Base-by-base conservation (phyloP, 92 coral and sea anemone genomes). In the Palythoa caribaeorum region DNA sequence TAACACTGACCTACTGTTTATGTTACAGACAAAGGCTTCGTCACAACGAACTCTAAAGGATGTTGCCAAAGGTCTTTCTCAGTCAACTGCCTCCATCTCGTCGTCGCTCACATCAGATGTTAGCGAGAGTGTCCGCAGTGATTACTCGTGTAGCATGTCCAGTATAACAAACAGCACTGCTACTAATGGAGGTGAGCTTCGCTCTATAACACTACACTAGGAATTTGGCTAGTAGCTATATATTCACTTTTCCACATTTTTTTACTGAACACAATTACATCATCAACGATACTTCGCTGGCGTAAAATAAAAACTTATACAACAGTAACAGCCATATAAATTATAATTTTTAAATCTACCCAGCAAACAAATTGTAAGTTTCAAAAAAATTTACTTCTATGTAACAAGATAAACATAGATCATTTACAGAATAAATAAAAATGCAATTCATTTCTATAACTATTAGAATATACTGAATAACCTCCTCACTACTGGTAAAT, bases 31-130 rank as follows among this genome's bases (percentile, higher is more conserved):
- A 11, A 90, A 80, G 74, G 87, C 92, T 48, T 89, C 94, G 2
- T 87, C 92, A n/a, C 94, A 92, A 9, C 93, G 96, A 68, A 91
- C 96, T 0, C 87, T 95, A 44, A 87, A 93, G 77, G 99, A 97
- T 88, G 94, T 97, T 68, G 99, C 98, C 37, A 90, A 91, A 53
- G 98, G 92, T 28, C 89, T 97, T 38, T 92, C 97, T 3, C 93
- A 89, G 80, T 97, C 99, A 35, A 93, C 94, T 5, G 92, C 93
- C 40, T 97, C 99, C 11, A 77, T 97, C 47, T 94, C 92, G 3
- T 91, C 98, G 14, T 94, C 98, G 1, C 78, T 91, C 28, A 90
- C 96, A 37, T 95, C 99, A 53, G 99, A 95, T 59, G 79, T 92
- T 73, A 95, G 98, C 75, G 93, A 95, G 51, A 89, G 94, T 15